Evolutionary conservation across 2,888 invertebrate species (phyloP).

Genomic region (Campoplex capitator): DNA sequence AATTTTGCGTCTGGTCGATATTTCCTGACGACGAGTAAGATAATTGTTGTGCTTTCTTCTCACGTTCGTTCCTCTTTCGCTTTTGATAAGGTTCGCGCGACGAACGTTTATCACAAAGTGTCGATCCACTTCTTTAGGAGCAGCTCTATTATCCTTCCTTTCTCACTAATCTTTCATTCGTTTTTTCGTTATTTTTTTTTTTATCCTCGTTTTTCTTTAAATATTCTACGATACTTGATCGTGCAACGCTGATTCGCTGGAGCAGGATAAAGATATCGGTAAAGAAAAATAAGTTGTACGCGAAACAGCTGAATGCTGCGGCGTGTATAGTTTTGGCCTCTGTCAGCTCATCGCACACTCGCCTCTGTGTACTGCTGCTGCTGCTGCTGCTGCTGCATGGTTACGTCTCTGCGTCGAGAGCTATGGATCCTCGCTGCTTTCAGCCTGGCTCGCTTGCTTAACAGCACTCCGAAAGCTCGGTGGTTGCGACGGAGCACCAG

Average conservation of each 20-base stretch:
- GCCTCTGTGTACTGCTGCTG: not conserved
- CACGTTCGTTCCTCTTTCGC: not conserved
- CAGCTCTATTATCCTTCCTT: not conserved
- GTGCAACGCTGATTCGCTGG: not conserved
- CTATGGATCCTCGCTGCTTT: not conserved
- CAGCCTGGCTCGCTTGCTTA: not conserved
- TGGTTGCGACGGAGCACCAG: conserved; percentile 41
- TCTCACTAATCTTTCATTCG: not conserved
- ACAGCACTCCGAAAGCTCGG: conserved; percentile 18
- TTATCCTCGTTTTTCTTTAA: not conserved
- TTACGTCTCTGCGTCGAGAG: conserved; percentile 35
- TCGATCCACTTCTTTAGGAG: not conserved
- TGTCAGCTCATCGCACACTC: not conserved
- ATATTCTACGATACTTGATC: not conserved
- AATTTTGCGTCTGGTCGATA: not conserved
- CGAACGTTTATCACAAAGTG: not conserved
- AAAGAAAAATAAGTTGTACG: too few relatives aligned
- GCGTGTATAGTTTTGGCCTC: not conserved
- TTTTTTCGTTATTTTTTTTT: not conserved
- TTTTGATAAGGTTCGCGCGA: not conserved
- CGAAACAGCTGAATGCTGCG: not conserved
- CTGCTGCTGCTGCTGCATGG: too few relatives aligned
- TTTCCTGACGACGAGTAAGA: not conserved
- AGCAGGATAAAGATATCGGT: too few relatives aligned
- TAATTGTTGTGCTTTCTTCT: not conserved